Evolutionary conservation across 1,140 invertebrate species (phyloP).

Genomic region (Lepidurus packardi): DNA sequence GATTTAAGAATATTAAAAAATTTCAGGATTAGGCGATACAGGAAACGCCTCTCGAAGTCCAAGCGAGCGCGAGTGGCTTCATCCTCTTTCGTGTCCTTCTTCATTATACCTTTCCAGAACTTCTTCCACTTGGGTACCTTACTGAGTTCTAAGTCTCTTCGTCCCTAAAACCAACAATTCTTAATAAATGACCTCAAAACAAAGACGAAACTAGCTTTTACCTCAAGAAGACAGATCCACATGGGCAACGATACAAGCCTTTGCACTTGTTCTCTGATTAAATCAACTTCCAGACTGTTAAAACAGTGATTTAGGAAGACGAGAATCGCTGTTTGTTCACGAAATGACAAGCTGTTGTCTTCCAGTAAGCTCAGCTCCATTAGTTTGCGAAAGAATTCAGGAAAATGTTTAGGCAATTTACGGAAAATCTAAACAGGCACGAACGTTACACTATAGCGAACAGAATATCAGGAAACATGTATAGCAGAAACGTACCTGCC

Average conservation of each 20-base stretch:
- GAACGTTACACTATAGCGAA: neutral
- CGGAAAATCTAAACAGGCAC: constrained; percentile 61
- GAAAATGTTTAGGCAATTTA: constrained; percentile 71
- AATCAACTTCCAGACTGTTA: constrained; percentile 88
- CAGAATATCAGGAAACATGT: neutral
- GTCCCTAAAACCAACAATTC: constrained; percentile 46
- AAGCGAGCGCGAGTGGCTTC: constrained; percentile 63
- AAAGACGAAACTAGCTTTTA: constrained; percentile 41
- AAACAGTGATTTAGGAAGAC: constrained; percentile 94
- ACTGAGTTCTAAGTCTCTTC: constrained; percentile 79
- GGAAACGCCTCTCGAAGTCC: constrained; percentile 81
- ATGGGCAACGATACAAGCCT: constrained; percentile 85
- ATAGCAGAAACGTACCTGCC: constrained; percentile 59
- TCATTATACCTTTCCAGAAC: constrained; percentile 83
- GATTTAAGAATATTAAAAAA: constrained; percentile 77
- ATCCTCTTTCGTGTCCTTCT: constrained; percentile 64
- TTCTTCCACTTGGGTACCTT: constrained; percentile 83
- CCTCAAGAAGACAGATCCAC: constrained; percentile 84
- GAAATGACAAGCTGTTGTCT: constrained; percentile 51
- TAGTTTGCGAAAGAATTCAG: constrained; percentile 80
- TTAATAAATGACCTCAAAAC: neutral
- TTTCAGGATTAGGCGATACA: constrained; percentile 82
- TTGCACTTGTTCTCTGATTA: constrained; percentile 89
- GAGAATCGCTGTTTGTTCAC: constrained; percentile 79
- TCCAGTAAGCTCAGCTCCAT: constrained; percentile 63